Conservation (phyloP, 2,888 invertebrate genomes). For the Phyllotreta cruciferae region DNA sequence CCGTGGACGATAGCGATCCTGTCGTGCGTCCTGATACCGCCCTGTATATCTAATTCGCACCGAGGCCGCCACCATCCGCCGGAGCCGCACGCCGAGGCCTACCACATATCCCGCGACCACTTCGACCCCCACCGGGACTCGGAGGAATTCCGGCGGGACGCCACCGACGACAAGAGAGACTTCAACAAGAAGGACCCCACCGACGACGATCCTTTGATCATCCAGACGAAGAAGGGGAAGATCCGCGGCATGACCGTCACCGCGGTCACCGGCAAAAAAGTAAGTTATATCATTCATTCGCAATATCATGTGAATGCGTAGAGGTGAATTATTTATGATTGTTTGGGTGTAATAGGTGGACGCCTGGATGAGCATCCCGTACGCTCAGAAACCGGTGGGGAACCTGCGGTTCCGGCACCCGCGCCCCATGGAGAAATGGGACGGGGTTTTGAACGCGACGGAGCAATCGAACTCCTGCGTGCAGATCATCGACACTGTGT, state of each 20-base stretch:
- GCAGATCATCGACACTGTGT: constrained; percentile 88
- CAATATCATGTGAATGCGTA: constrained; percentile 1
- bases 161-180: constrained; percentile 57
- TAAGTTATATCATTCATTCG: constrained; percentile 20
- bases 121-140: constrained; percentile 60
- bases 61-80: constrained; percentile 56
- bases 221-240: constrained; percentile 79
- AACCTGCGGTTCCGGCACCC: constrained; percentile 76
- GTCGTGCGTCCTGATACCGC: constrained; percentile 52
- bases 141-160: constrained; percentile 52
- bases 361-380: constrained; percentile 84
- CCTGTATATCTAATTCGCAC: constrained; percentile 55
- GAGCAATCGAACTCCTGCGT: constrained; percentile 87
- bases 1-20: constrained; percentile 53
- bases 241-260: constrained; percentile 77
- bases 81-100: constrained; percentile 57
- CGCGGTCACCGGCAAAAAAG: constrained; percentile 76
- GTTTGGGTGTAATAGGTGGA: constrained; percentile 63
- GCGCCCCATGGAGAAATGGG: constrained; percentile 83
- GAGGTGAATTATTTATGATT: not conserved
- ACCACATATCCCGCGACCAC: constrained; percentile 57
- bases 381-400: constrained; percentile 81
- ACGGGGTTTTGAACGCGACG: constrained; percentile 80
- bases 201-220: constrained; percentile 76
- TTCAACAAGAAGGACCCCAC: constrained; percentile 60